Evolutionary conservation across 2,797 vertebrate genomes (phyloP).

Genomic region (Trematomus bernacchii): DNA sequence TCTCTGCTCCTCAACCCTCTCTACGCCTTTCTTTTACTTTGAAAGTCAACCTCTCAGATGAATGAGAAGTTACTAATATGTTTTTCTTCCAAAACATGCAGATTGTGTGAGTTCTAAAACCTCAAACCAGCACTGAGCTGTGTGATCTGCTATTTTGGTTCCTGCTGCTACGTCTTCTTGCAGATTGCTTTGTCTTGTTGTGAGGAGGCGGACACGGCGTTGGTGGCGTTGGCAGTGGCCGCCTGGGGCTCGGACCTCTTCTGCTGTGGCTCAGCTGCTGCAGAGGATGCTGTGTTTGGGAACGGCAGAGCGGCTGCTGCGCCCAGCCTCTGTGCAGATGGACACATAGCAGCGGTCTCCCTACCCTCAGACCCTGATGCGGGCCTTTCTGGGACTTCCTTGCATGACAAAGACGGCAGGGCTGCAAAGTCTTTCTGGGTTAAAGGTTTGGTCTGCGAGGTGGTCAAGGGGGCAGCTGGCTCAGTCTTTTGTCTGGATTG

Average conservation of each 20-base stretch:
- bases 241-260: conserved; percentile 75
- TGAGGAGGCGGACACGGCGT: conserved; percentile 32
- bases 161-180: conserved; percentile 91
- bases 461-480: conserved; percentile 29
- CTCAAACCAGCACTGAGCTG: conserved; percentile 60
- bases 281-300: conserved; percentile 28
- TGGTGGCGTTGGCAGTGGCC: not conserved
- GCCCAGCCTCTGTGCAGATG: not conserved
- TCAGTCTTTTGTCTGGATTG: conserved; percentile 74
- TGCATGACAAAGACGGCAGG: conserved; percentile 26
- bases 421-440: conserved; percentile 68
- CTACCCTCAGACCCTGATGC: conserved; percentile 57
- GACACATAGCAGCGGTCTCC: conserved; percentile 49
- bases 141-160: conserved; percentile 10
- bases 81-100: conserved; percentile 69
- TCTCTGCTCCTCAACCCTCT: conserved; percentile 1
- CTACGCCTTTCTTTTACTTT: not conserved
- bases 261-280: conserved; percentile 72
- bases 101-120: conserved; percentile 62
- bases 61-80: conserved; percentile 18
- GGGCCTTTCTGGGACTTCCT: conserved; percentile 58
- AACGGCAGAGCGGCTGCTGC: conserved; percentile 4
- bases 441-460: conserved; percentile 68
- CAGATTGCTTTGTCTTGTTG: conserved; percentile 83
- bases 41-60: conserved; percentile 25